Evolutionary conservation across 2,113 vertebrate genomes (phyloP), one percentile per base, ranked within the genome.

Genomic region (Bufo gargarizans): DNA sequence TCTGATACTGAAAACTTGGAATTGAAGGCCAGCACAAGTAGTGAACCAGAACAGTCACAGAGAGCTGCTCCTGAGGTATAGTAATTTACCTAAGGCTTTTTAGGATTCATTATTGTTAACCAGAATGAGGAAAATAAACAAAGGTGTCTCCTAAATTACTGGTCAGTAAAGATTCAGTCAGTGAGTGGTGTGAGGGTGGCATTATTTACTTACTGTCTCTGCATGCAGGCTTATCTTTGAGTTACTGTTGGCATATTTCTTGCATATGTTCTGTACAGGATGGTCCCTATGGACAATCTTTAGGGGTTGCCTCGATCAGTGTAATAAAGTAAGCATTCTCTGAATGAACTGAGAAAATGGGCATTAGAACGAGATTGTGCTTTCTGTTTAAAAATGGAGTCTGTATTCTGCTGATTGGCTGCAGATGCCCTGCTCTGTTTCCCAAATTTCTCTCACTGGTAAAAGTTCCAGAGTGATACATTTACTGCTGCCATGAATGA

Each of bases 1-100:
- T 95, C 96, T 14, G 98, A 99, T 93, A 99, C 98, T 0, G 97
- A 98, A 90, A 96, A 93, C 89, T 92, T 99, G 87, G 97, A 98
- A 90, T 89, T 98, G 84, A 99, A 96, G 92, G 91, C 95, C 91
- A 91, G 69, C 91, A 33, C 82, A 4, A 89, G 88, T 89, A 77
- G 93, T 91, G 95, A 89, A 92, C 67, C 87, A 50, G 86, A 92
- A 89, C 90, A 90, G 1, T 82, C 91, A 12, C 43, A 72, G 6
- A 91, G 91, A 19, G 81, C 91, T 14, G 2, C 90, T 22, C 82
- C 91, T 86, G 93, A 96, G 95, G 95, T 96, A 92, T 81, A 84
- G 77, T 33, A 33, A 6, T 56, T 13, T 65, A 65, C 19, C 6
- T 10, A 12, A 69, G 8, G 8, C 20, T 3, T 33, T 11, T 33